These are phyloP conservation scores for Trididemnum clinides DNA, from an alignment of 23 tunicate species.

Conservation along the genomic window DNA sequence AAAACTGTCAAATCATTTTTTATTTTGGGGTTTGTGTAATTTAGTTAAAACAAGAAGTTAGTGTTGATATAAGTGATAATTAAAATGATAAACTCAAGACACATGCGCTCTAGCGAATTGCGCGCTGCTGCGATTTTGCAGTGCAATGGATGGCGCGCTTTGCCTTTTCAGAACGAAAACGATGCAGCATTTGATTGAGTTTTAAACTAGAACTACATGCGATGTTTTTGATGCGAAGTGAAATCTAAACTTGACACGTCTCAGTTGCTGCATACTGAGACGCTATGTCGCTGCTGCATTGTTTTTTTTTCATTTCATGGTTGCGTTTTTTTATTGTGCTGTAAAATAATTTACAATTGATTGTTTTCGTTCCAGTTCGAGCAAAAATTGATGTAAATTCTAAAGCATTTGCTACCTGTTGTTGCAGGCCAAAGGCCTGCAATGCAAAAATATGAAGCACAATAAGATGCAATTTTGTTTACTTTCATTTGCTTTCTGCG, in stretches of 20 bases:
- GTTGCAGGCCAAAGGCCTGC: too few relatives aligned
- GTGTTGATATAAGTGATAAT: not conserved
- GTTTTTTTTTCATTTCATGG: not conserved
- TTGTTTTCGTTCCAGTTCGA: too few relatives aligned
- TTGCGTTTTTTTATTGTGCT: not conserved
- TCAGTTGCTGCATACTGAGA: not conserved
- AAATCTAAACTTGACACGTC: not conserved
- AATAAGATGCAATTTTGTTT: not conserved
- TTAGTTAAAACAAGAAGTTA: not conserved
- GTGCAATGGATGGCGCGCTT: slow-evolving; percentile 32
- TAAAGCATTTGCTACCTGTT: too few relatives aligned
- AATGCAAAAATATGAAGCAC: too few relatives aligned
- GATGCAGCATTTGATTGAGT: not conserved
- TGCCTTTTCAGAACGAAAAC: slow-evolving; percentile 4
- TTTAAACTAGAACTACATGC: not conserved
- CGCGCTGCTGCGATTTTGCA: slow-evolving; percentile 48
- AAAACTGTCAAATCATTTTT: not conserved
- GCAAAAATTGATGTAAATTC: too few relatives aligned
- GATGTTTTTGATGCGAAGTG: not conserved
- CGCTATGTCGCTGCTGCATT: not conserved
- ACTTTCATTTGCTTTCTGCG: slow-evolving; percentile 12
- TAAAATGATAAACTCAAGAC: slow-evolving; percentile 21
- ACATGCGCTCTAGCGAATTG: slow-evolving; percentile 40
- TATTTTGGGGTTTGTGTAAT: not conserved
- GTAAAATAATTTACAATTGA: too few relatives aligned